A percentile compares a stretch with the other conserved stretches of the same genome.
Evolutionary conservation across 2,797 vertebrate genomes (phyloP).

Genomic region (Mormyrus hasselquistii): DNA sequence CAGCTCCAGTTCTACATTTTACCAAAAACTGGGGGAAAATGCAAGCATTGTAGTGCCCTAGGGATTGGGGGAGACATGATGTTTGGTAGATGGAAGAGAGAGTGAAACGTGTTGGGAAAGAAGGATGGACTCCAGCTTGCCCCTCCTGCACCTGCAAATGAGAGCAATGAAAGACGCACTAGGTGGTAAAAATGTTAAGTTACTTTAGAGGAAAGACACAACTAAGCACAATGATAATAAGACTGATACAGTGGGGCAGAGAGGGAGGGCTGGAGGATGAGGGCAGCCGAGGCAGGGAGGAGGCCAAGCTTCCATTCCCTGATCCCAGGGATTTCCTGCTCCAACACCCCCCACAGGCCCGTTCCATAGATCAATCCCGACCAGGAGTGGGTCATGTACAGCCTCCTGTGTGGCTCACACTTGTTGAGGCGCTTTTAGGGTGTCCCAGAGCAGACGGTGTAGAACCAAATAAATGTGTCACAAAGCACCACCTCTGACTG

Average conservation of each 20-base stretch:
- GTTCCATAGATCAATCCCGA: background rate
- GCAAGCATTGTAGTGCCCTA: background rate
- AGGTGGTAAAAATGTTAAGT: background rate
- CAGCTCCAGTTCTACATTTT: background rate
- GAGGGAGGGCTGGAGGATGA: background rate
- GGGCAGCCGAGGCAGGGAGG: background rate
- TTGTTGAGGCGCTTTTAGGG: background rate
- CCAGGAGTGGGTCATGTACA: background rate
- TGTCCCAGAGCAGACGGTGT: background rate
- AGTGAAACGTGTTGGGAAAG: background rate
- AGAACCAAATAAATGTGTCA: background rate
- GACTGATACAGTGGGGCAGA: background rate
- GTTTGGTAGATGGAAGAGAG: background rate
- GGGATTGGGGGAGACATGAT: slow-evolving; percentile 1
- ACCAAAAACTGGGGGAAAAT: background rate
- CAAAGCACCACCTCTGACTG: background rate
- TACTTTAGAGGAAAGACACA: background rate
- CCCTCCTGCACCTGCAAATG: background rate
- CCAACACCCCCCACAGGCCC: background rate
- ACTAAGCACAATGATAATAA: background rate
- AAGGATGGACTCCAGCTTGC: background rate
- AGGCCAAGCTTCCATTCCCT: background rate
- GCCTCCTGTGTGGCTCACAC: background rate
- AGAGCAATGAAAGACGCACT: background rate
- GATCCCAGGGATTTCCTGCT: background rate